These are phyloP conservation scores for Amphiprion percula DNA, from an alignment of 2,113 vertebrate species.

Conservation along the genomic window DNA sequence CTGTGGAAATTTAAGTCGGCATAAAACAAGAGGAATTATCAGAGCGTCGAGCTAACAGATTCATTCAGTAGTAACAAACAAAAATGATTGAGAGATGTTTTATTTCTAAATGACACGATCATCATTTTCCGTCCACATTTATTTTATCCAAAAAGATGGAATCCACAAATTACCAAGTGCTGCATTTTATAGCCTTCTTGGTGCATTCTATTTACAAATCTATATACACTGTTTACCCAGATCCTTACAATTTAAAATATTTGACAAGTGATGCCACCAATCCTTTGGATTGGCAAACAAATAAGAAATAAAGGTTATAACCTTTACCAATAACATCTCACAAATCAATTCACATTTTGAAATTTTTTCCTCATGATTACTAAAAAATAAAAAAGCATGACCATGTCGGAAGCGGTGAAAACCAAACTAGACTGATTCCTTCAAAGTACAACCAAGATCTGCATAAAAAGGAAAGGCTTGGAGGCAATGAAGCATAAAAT, in stretches of 20 bases:
- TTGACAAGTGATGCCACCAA: conserved; percentile 45
- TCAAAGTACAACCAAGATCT: conserved; percentile 61
- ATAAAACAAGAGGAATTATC: too few relatives aligned
- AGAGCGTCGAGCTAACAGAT: too few relatives aligned
- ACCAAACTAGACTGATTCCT: conserved; percentile 49
- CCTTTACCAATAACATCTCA: conserved; percentile 67
- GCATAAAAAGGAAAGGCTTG: conserved; percentile 57
- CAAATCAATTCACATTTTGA: conserved; percentile 62
- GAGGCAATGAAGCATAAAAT: conserved; percentile 70
- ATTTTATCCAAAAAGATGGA: conserved; percentile 59
- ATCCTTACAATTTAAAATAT: conserved; percentile 45
- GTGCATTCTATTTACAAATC: conserved; percentile 75
- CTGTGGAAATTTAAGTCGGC: too few relatives aligned
- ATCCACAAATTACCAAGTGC: conserved; percentile 61
- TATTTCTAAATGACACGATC: conserved; percentile 70
- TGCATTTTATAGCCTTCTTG: conserved; percentile 53
- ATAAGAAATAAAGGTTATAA: conserved; percentile 74
- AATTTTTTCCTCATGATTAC: conserved; percentile 24
- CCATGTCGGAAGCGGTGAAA: conserved; percentile 51
- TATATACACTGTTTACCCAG: conserved; percentile 74
- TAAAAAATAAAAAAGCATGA: conserved; percentile 55
- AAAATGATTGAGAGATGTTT: conserved; percentile 51
- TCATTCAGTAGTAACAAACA: too few relatives aligned
- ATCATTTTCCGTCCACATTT: conserved; percentile 49
- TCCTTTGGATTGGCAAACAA: conserved; percentile 76